Base-by-base conservation (phyloP, 2,888 invertebrate genomes). In the Rhabditophanes sp. region DNA sequence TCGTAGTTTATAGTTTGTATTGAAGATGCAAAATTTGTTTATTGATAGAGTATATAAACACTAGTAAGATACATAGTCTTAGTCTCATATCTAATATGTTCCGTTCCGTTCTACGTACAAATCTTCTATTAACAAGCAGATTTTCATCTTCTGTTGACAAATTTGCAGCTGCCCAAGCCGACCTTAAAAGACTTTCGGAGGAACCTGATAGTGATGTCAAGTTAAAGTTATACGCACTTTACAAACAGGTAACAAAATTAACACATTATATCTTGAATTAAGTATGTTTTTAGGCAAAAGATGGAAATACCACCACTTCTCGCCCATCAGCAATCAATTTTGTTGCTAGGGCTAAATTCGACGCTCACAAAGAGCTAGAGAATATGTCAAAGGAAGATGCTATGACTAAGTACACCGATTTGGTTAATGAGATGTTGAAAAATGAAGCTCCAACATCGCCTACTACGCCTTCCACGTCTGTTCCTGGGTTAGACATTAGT, bases 241-340 rank as follows among this genome's bases (percentile, higher is more conserved):
- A 69, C 52, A 74, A 74, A 52, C 74, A 74, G 66, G 71, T 70
- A 41, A 24, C 31, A 16, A 8, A 5, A 25, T 17, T 36, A 15
- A 20, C 11, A 19, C 11, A 30, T 16, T 12, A 14, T 22, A 2
- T n/a, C n/a, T 14, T 46, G 20, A 3, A 25, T 8, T 11, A n/a
- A 15, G 12, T 15, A 7, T 4, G 22, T 9, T 39, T 44, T 14
- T 27, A 53, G 41, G 53, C 52, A 6, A 48, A 50, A 8, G 22
- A 30, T 11, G 74, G 74, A 17, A 65, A 68, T 44, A 71, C 70
- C 39, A 67, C 65, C 32, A 65, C 65, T 7, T 62, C 66, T 16
- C 70, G 71, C 37, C 74, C 74, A 9, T 72, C 72, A 12, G 69
- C 71, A 65, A 65, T 73, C 57, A 73, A 74, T 50, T 66, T 74